Base-by-base conservation (phyloP, 2,888 invertebrate genomes). In the Hofmannophila pseudospretella region DNA sequence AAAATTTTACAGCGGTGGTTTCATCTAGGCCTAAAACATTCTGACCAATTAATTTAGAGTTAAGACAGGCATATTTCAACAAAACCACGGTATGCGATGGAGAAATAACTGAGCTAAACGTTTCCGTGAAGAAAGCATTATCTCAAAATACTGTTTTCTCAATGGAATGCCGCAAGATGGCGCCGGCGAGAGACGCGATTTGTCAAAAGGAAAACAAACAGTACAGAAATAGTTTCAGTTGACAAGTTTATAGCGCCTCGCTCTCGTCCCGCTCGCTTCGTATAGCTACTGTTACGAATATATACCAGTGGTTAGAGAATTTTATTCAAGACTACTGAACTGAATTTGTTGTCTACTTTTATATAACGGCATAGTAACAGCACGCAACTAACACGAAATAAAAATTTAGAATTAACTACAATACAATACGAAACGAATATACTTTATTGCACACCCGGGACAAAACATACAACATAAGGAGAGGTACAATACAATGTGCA, bases 191-290 rank as follows among this genome's bases (percentile, higher is more conserved):
- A 66, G 72, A 59, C 74, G 63, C 75, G 68, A 78, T 81, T 80
- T 82, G 81, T 82, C 82, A 84, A 80, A 82, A 73, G 69, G 67
- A 74, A 77, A 78, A 82, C 84, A 79, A 84, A 84, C 82, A 71
- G 61, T 58, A 67, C 74, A 72, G 77, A 70, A 82, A 85, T 82
- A 85, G 82, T 80, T 72, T 58, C 59, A 64, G 79, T 70, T 84
- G 84, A 85, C 85, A 85, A 81, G 72, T 85, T 84, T 82, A 85
- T 77, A 62, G 79, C 71, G 56, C 51, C 52, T 57, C 49, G 54
- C 45, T 51, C 50, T 47, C 54, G 49, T 33, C 47, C 51, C 51
- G 36, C 45, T n/a, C 20, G 47, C 45, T 45, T 44, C n/a, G n/a
- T n/a, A 42, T n/a, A n/a, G n/a, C n/a, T 51, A 23, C 11, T 33